phyloP scores from a whole-genome alignment of 2,113 vertebrate genomes.

The Accipiter virgatus region DNA sequence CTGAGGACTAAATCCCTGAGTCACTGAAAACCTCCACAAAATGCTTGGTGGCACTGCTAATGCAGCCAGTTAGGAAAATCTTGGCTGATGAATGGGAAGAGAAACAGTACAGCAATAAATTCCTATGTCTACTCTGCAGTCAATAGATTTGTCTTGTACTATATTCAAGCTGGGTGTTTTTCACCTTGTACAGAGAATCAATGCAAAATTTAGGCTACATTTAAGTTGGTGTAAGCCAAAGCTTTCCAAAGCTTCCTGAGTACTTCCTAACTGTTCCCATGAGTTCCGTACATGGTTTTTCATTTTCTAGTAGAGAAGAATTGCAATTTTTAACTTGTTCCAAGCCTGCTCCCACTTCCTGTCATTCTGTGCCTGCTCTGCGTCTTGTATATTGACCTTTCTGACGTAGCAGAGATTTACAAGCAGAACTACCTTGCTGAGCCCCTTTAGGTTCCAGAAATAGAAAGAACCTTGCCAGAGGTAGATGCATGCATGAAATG shows the following conservation, averaged over 20 bases:
- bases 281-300: conserved; percentile 3
- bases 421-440: conserved; percentile 24
- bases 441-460: conserved; percentile 38
- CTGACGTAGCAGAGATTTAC: conserved; percentile 49
- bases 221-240: not conserved
- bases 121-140: not conserved
- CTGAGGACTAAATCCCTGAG: not conserved
- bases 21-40: conserved; percentile 23
- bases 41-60: conserved; percentile 14
- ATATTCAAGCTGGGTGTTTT: conserved; percentile 1
- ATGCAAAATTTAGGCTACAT: conserved; percentile 13
- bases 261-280: not conserved
- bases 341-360: not conserved
- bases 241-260: conserved; percentile 28
- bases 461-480: conserved; percentile 54
- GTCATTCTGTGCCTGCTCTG: conserved; percentile 3
- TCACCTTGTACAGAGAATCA: conserved; percentile 2
- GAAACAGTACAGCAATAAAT: conserved; percentile 40
- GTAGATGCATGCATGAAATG: conserved; percentile 38
- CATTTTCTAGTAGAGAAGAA: conserved; percentile 12
- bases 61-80: conserved; percentile 8
- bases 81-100: conserved; percentile 22
- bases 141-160: conserved; percentile 26
- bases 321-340: conserved; percentile 19
- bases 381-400: conserved; percentile 56